These are phyloP conservation scores for Chromoteleia sp. DNA, from an alignment of 2,888 invertebrate genomes.

Conservation along the genomic window DNA sequence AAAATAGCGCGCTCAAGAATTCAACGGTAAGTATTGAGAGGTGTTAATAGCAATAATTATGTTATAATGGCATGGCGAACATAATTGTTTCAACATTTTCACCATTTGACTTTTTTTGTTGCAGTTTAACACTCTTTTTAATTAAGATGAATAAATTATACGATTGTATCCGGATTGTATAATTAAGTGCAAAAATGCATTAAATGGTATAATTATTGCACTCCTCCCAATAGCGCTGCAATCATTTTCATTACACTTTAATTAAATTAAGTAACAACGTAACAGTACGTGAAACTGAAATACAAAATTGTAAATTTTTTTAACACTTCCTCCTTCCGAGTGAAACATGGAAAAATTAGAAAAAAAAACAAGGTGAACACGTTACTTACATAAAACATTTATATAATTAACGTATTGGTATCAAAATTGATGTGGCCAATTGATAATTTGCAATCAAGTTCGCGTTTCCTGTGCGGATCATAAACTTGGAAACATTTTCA, in stretches of 20 bases:
- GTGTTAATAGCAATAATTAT: conserved; percentile 1
- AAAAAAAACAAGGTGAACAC: conserved; percentile 1
- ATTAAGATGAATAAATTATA: neutral
- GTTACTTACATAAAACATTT: conserved; percentile 28
- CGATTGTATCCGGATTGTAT: neutral
- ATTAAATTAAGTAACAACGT: conserved; percentile 5
- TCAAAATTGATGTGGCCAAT: conserved; percentile 1
- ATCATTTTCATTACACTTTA: conserved; percentile 17
- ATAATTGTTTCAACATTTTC: neutral
- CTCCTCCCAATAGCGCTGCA: neutral
- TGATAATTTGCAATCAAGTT: conserved; percentile 14
- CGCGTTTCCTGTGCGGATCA: conserved; percentile 6
- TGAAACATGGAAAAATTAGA: conserved; percentile 30
- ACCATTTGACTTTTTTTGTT: neutral
- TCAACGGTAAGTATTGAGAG: neutral
- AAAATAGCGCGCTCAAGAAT: no score
- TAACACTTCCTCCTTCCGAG: conserved; percentile 50
- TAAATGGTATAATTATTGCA: neutral
- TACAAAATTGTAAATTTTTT: conserved; percentile 14
- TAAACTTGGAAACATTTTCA: conserved; percentile 27
- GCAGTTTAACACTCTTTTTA: neutral
- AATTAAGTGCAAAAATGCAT: neutral
- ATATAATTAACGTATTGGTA: conserved; percentile 32
- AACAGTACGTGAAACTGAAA: conserved; percentile 2
- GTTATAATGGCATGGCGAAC: neutral